Evolutionary conservation across 2,797 vertebrate genomes (phyloP).

Genomic region (Phylloscopus collybita): DNA sequence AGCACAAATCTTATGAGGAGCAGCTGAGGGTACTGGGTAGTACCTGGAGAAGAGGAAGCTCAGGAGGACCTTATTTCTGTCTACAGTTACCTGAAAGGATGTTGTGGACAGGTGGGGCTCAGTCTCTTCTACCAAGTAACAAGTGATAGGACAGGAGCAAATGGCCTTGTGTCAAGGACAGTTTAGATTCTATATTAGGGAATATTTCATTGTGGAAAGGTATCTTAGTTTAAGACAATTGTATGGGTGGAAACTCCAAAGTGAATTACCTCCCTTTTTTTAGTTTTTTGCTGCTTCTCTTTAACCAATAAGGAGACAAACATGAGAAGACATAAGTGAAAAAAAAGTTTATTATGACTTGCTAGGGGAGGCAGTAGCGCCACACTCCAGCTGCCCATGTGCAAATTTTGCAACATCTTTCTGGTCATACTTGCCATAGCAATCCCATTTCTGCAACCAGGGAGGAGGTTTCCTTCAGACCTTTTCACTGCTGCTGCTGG

Average conservation of each 20-base stretch:
- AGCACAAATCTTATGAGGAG: not conserved
- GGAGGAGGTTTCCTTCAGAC: not conserved
- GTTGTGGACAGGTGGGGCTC: not conserved
- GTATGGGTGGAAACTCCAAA: not conserved
- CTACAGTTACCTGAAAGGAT: not conserved
- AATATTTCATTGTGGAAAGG: not conserved
- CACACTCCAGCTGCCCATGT: accelerated
- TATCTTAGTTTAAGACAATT: not conserved
- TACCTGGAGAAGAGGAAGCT: not conserved
- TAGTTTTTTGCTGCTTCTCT: not conserved
- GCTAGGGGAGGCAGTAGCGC: accelerated
- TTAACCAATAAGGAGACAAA: not conserved
- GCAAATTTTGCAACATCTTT: not conserved
- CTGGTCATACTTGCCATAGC: not conserved
- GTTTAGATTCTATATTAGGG: not conserved
- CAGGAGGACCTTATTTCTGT: not conserved
- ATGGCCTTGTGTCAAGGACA: not conserved
- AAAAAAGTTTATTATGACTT: not conserved
- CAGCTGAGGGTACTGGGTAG: not conserved
- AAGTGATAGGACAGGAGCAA: not conserved
- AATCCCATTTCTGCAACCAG: not conserved
- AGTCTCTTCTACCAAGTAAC: not conserved
- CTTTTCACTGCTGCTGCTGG: accelerated
- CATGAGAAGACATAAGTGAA: not conserved
- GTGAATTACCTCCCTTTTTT: not conserved